Conservation (phyloP, 2,888 invertebrate species). For the Drosophila pegasa region DNA sequence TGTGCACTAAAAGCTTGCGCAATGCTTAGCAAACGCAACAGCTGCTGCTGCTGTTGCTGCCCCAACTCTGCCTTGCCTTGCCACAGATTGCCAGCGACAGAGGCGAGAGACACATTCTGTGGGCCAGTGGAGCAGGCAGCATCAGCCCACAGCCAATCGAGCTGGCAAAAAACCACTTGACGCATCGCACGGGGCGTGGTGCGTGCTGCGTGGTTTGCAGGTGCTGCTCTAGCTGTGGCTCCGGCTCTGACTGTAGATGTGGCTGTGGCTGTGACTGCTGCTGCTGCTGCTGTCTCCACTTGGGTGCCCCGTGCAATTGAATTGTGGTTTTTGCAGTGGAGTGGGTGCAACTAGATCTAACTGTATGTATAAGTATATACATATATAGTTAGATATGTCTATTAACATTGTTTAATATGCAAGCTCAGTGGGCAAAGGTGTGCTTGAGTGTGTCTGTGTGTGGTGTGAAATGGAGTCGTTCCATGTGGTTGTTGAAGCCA, state of each 20-base stretch:
- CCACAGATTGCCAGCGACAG: constrained; percentile 17
- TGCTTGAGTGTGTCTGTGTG: not conserved
- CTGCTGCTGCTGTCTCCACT: constrained; percentile 13
- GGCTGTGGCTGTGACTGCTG: constrained; percentile 19
- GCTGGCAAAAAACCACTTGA: constrained; percentile 34
- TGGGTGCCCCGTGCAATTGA: constrained; percentile 63
- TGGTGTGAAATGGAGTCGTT: constrained; percentile 25
- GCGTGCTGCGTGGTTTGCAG: constrained; percentile 11
- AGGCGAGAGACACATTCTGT: constrained; percentile 24
- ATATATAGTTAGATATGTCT: constrained; percentile 5
- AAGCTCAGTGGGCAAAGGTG: constrained; percentile 39
- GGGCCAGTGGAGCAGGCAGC: constrained; percentile 62
- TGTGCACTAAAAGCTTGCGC: constrained; percentile 49
- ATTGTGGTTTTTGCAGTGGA: constrained; percentile 50
- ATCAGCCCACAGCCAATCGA: constrained; percentile 18
- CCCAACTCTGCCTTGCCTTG: not conserved
- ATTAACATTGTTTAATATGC: constrained; percentile 37
- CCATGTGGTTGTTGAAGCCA: constrained; percentile 10
- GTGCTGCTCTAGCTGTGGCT: constrained; percentile 11
- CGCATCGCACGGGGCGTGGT: constrained; percentile 62
- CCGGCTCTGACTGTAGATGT: too few relatives aligned
- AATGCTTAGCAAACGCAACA: constrained; percentile 46
- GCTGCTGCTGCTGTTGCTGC: constrained; percentile 17
- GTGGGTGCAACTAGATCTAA: constrained; percentile 31
- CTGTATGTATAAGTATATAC: constrained; percentile 13